Evolutionary conservation across 2,888 invertebrate genomes (phyloP).

Genomic region (Odontothrips loti): DNA sequence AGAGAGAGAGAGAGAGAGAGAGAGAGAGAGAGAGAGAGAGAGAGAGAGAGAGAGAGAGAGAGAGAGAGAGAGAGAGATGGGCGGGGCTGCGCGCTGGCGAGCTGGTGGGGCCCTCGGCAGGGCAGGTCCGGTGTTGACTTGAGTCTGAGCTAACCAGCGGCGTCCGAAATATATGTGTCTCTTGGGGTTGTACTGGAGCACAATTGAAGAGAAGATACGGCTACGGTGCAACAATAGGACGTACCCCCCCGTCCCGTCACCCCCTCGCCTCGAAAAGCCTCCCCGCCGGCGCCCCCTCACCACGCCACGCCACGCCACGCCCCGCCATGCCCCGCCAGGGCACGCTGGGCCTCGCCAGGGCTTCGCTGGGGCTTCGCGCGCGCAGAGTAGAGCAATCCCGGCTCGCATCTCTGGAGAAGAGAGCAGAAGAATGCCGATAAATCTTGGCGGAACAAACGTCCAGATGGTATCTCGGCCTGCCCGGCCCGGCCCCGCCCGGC

Average conservation of each 20-base stretch:
- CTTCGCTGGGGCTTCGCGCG: too few species aligned
- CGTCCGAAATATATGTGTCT: conserved; percentile 26
- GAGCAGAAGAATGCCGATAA: conserved; percentile 22
- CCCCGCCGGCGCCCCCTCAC: not conserved
- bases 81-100: not conserved
- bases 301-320: conserved; percentile 5
- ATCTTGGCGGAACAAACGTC: conserved; percentile 22
- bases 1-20: not conserved
- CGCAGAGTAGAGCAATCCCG: conserved; percentile 21
- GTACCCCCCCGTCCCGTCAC: not conserved
- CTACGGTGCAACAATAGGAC: conserved; percentile 19
- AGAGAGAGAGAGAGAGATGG: not conserved
- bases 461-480: conserved; percentile 3
- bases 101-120: not conserved
- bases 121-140: conserved; percentile 19
- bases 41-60: not conserved
- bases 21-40: too few species aligned
- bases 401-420: conserved; percentile 2
- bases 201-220: conserved; percentile 24
- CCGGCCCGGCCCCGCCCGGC: not conserved
- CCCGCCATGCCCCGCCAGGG: not conserved
- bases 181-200: conserved; percentile 25
- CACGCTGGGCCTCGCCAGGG: not conserved
- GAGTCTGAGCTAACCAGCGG: conserved; percentile 22
- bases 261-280: conserved; percentile 5